These are phyloP conservation scores for Dipodomys merriami DNA, from an alignment of 2,113 vertebrate genomes.

Conservation along the genomic window DNA sequence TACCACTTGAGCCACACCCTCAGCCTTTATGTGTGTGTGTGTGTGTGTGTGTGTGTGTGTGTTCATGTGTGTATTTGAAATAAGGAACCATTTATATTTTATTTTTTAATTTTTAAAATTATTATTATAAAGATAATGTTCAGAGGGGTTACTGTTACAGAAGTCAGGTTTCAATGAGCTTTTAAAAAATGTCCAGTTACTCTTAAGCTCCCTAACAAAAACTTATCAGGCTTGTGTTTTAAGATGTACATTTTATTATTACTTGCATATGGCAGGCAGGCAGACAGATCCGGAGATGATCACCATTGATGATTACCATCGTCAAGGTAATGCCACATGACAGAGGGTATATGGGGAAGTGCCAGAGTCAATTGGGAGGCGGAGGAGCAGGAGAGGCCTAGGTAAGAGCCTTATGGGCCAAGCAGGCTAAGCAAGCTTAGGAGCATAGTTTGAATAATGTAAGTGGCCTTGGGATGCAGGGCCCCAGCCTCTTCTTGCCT, in stretches of 20 bases:
- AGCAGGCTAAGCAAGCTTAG: neutral
- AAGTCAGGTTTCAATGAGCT: neutral
- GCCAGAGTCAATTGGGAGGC: neutral
- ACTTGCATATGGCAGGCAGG: neutral
- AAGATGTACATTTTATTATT: conserved; percentile 5
- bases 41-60: too few species aligned
- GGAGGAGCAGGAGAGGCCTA: accelerated
- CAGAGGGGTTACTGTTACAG: too few species aligned
- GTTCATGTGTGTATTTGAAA: too few species aligned
- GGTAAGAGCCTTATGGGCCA: neutral
- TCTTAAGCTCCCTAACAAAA: neutral
- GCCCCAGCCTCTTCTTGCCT: neutral
- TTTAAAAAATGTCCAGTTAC: neutral
- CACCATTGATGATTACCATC: neutral
- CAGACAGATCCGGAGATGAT: neutral
- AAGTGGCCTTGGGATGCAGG: neutral
- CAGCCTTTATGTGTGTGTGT: too few species aligned
- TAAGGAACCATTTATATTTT: too few species aligned
- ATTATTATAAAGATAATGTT: too few species aligned
- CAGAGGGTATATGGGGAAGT: neutral
- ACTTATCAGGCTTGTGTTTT: neutral
- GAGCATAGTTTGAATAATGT: neutral
- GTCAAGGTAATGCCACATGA: neutral
- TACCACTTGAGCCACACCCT: too few species aligned
- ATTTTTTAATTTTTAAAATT: too few species aligned